Evolutionary conservation across 2,113 vertebrate genomes (phyloP).

Genomic region (Chaetodon auriga): DNA sequence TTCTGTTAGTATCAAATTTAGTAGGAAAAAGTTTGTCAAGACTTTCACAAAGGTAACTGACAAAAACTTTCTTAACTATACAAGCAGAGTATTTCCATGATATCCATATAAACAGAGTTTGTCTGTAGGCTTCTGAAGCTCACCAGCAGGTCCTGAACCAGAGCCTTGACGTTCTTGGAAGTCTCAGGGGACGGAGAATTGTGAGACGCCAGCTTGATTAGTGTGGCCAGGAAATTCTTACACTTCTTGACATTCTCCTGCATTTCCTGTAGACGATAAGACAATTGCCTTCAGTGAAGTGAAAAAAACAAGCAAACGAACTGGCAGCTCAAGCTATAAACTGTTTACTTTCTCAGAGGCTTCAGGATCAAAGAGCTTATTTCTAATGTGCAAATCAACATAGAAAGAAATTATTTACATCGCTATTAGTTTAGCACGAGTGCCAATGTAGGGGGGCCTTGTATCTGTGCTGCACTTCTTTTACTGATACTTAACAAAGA

Average conservation of each 20-base stretch:
- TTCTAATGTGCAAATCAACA: not conserved
- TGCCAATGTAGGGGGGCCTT: not conserved
- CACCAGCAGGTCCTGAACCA: slow-evolving; percentile 92
- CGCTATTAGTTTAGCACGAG: not conserved
- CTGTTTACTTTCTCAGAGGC: not conserved
- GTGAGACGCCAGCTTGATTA: slow-evolving; percentile 92
- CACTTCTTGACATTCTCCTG: slow-evolving; percentile 94
- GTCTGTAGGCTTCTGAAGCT: slow-evolving; percentile 54
- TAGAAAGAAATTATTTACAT: not conserved
- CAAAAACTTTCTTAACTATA: not conserved
- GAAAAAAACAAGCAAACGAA: not conserved
- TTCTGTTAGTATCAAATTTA: not conserved
- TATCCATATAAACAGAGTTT: not conserved
- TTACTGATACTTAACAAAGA: not conserved
- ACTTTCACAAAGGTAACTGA: not conserved
- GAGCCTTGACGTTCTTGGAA: slow-evolving; percentile 90
- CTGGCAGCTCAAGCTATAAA: not conserved
- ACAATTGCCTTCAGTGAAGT: not conserved
- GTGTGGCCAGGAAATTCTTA: slow-evolving; percentile 91
- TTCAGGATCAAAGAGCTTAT: not conserved
- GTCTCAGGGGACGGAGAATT: slow-evolving; percentile 91
- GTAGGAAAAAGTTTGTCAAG: not conserved
- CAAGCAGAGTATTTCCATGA: not conserved
- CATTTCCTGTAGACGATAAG: slow-evolving; percentile 86
- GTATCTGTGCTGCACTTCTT: not conserved